phyloP scores from a whole-genome alignment of 30 jellyfish, hydroid and myxozoan species.

The Sanderia malayensis region DNA sequence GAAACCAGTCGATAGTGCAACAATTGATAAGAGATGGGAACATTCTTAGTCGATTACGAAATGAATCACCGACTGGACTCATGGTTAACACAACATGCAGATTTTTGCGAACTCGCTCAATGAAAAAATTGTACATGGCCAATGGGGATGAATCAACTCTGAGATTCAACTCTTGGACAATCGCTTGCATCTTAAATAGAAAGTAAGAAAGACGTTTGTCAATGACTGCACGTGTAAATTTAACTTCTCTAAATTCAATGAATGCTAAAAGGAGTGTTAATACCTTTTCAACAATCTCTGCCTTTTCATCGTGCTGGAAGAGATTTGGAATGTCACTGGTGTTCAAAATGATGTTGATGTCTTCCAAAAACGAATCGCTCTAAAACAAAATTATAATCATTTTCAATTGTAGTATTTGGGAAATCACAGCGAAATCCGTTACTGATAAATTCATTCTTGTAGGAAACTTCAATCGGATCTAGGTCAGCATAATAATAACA shows the following conservation, averaged over 20 bases:
- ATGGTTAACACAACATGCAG: slow-evolving; percentile 59
- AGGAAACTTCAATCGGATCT: not conserved
- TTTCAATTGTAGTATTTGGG: not conserved
- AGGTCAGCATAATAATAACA: not conserved
- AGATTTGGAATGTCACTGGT: slow-evolving; percentile 60
- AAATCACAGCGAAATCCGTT: not conserved
- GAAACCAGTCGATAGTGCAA: slow-evolving; percentile 73
- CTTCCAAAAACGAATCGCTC: slow-evolving; percentile 51
- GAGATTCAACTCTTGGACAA: slow-evolving; percentile 58
- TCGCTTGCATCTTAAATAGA: slow-evolving; percentile 46
- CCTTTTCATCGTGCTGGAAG: slow-evolving; percentile 47
- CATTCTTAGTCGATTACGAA: slow-evolving; percentile 55
- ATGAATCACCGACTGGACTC: slow-evolving; percentile 68
- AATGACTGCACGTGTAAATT: not conserved
- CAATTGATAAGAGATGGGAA: slow-evolving; percentile 57
- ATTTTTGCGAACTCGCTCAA: slow-evolving; percentile 59
- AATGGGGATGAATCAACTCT: slow-evolving; percentile 60
- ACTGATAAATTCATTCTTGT: not conserved
- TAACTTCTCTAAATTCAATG: not conserved
- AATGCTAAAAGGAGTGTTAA: not conserved
- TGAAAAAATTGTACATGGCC: slow-evolving; percentile 63
- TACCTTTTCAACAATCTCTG: slow-evolving; percentile 60
- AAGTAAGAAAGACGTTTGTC: not conserved
- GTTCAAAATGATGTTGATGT: slow-evolving; percentile 47
- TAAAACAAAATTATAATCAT: not conserved